Conservation (phyloP, 2,797 vertebrate genomes). For the Enteromius paludinosus region DNA sequence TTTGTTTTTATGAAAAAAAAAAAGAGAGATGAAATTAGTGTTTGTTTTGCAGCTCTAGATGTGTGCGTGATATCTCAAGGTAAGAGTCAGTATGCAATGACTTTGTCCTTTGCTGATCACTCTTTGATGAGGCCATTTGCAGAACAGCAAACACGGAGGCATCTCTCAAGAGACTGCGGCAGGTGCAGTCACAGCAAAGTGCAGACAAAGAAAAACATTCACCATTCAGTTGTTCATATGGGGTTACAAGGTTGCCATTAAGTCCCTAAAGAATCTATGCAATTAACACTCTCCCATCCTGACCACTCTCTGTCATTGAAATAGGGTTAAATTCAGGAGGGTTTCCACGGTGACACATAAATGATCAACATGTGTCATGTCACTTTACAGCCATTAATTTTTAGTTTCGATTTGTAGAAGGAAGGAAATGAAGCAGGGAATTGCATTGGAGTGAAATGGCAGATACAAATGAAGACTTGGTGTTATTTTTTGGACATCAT, state of each 20-base stretch:
- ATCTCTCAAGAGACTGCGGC: constrained; percentile 39
- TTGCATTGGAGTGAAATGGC: background rate
- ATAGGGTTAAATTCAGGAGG: background rate
- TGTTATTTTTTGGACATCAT: background rate
- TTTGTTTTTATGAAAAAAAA: too few species aligned
- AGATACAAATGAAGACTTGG: background rate
- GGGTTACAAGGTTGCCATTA: constrained; percentile 6
- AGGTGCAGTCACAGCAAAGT: constrained; percentile 31
- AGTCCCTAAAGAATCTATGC: background rate
- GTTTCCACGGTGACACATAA: constrained; percentile 38
- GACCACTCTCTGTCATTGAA: background rate
- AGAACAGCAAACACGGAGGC: constrained; percentile 34
- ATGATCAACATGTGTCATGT: constrained; percentile 14
- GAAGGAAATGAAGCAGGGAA: background rate
- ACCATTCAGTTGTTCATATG: background rate
- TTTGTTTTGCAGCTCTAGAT: background rate
- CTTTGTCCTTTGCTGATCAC: constrained; percentile 40
- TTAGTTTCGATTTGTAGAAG: background rate
- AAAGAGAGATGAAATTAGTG: constrained; percentile 13
- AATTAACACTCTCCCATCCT: background rate
- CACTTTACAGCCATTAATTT: background rate
- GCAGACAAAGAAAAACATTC: background rate
- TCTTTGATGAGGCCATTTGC: constrained; percentile 38
- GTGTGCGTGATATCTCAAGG: constrained; percentile 22
- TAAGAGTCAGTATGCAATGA: constrained; percentile 30